Percentiles rank a stretch among this genome's conserved stretches.
Evolutionary conservation across 2,113 vertebrate species (phyloP).

Genomic region (Physeter macrocephalus): DNA sequence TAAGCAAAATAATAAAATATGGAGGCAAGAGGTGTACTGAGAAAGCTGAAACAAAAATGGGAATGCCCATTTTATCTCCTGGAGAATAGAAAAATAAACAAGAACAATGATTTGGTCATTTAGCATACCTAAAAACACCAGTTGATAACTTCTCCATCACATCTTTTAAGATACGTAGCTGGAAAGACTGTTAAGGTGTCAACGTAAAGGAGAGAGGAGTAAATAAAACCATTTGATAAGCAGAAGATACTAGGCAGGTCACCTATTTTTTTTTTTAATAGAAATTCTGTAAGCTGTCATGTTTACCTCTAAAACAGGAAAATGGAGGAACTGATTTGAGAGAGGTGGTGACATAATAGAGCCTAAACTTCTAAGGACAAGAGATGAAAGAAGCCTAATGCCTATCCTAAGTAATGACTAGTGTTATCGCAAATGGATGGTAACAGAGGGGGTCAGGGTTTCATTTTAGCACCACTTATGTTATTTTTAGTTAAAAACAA

Average conservation of each 20-base stretch:
- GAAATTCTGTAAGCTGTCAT: not conserved
- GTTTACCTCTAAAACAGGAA: not conserved
- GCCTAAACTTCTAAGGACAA: not conserved
- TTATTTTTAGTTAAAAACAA: not conserved
- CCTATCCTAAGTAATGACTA: not conserved
- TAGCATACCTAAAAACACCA: conserved; percentile 88
- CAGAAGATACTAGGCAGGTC: not conserved
- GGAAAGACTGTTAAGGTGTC: conserved; percentile 80
- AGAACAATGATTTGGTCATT: not conserved
- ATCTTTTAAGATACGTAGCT: conserved; percentile 93
- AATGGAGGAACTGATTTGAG: not conserved
- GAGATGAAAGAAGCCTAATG: not conserved
- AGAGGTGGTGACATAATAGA: not conserved
- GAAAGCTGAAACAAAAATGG: not conserved
- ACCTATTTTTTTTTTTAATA: not conserved
- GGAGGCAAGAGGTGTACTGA: not conserved
- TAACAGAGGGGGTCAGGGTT: not conserved
- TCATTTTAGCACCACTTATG: not conserved
- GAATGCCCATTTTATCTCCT: not conserved
- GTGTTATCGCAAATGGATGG: not conserved
- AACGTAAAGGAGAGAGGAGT: not conserved
- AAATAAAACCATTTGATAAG: not conserved
- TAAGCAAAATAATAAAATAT: not conserved
- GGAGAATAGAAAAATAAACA: not conserved
- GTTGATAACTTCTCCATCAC: conserved; percentile 92